phyloP scores from a whole-genome alignment of 2,797 vertebrate genomes.

The Bufotes viridis region DNA sequence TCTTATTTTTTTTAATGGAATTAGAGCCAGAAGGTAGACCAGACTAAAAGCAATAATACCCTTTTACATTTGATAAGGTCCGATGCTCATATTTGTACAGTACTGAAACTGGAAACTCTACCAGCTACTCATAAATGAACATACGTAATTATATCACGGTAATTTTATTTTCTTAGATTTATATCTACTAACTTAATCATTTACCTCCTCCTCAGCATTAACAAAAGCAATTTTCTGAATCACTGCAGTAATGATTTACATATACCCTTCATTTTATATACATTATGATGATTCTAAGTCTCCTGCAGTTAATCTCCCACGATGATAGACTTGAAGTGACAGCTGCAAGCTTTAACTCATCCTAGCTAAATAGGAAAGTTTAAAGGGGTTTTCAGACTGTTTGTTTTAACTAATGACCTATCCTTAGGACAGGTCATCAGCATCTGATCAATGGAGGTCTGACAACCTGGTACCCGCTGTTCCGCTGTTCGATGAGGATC shows the following conservation, averaged over 20 bases:
- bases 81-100: slow-evolving; percentile 19
- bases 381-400: not conserved
- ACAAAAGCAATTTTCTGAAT: slow-evolving; percentile 55
- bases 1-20: slow-evolving; percentile 44
- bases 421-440: too few species aligned
- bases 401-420: too few species aligned
- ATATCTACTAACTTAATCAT: slow-evolving; percentile 59
- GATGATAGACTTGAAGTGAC: slow-evolving; percentile 21
- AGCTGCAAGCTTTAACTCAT: not conserved
- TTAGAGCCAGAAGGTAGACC: slow-evolving; percentile 46
- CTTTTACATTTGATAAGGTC: slow-evolving; percentile 43
- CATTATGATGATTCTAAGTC: slow-evolving; percentile 33
- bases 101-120: slow-evolving; percentile 33
- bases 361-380: not conserved
- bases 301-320: slow-evolving; percentile 4
- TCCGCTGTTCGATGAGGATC: too few species aligned
- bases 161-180: slow-evolving; percentile 58
- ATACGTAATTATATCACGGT: slow-evolving; percentile 54
- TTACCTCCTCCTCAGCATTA: slow-evolving; percentile 59
- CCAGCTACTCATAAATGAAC: slow-evolving; percentile 49
- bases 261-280: slow-evolving; percentile 53
- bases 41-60: slow-evolving; percentile 28
- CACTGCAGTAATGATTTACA: slow-evolving; percentile 54
- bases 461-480: too few species aligned
- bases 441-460: too few species aligned